phyloP scores from a whole-genome alignment of 2,113 vertebrate genomes.

The Arizona elegans region DNA sequence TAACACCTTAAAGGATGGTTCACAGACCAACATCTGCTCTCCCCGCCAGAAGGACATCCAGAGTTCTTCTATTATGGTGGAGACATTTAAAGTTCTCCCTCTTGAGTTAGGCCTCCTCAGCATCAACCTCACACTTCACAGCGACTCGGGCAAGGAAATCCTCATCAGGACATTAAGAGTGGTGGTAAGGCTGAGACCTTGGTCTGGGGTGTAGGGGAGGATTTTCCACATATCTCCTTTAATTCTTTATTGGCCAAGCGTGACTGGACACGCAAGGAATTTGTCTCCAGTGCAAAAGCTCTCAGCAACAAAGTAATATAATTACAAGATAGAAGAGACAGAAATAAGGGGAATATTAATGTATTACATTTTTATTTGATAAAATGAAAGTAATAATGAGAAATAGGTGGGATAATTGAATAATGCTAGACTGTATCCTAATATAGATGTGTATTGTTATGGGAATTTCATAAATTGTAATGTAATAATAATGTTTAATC shows the following conservation, averaged over 20 bases:
- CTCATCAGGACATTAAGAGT: conserved; percentile 84
- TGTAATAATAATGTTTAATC: too few species aligned
- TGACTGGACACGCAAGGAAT: neutral
- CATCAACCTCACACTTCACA: conserved; percentile 79
- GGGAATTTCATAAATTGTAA: too few species aligned
- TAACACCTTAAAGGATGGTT: accelerated
- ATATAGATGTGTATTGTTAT: too few species aligned
- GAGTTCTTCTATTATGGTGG: conserved; percentile 43
- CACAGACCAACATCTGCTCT: neutral
- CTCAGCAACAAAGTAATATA: neutral
- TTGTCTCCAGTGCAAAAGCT: neutral
- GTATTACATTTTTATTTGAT: too few species aligned
- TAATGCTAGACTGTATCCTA: too few species aligned
- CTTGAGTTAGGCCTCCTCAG: conserved; percentile 80
- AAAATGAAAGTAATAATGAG: too few species aligned
- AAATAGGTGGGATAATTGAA: too few species aligned
- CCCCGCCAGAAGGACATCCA: conserved; percentile 27
- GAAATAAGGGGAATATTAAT: too few species aligned
- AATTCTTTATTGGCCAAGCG: neutral
- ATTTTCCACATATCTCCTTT: neutral
- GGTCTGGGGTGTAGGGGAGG: neutral
- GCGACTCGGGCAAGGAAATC: conserved; percentile 52
- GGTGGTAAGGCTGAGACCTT: conserved; percentile 72
- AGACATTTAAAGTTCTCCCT: conserved; percentile 80
- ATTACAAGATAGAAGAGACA: neutral